Base-by-base conservation (phyloP, 2,113 vertebrate genomes). In the Stercorarius parasiticus region DNA sequence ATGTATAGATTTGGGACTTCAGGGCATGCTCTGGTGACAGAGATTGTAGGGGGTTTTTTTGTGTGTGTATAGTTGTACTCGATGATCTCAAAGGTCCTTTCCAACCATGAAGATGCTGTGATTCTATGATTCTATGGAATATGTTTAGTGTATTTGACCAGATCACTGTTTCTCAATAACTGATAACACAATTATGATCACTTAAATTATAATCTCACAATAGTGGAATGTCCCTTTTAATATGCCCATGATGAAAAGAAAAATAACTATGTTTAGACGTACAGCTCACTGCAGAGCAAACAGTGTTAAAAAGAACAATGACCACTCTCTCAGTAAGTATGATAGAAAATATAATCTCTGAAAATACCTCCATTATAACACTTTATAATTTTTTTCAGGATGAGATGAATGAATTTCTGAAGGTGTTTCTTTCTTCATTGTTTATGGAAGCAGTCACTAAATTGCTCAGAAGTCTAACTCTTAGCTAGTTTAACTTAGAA, bases 331-430 rank as follows among this genome's bases (percentile, higher is more conserved):
- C 59, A 52, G 11, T 43, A 16, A 80, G 2, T 22, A 34, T 11
- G 30, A 45, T 1, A 59, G 7, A 58, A 76, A 93, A 30, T 19
- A n/a, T 84, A 69, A 16, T 15, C 6, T 53, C 55, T 74, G 25
- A 79, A 92, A 88, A 77, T 18, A 15, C 1, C 11, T 66, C 11
- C 10, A 2, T 83, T 49, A 29, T 8, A 58, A 43, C 3, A 80
- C 0, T 32, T 66, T n/a, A 6, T n/a, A 47, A 26, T 67, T 86
- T 3, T 38, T 3, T 3, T 43, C 47, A 61, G 5, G 4, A 50
- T 45, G 7, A 59, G 6, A 21, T 26, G 4, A 81, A 71, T 42
- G 0, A 47, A 65, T 73, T 84, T 81, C 23, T 73, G 15, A 42
- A 61, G 5, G 4, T 56, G 3, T 32, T 81, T 86, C 13, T 58